Evolutionary conservation across 2,888 invertebrate species (phyloP).

Genomic region (Drosophila pegasa): DNA sequence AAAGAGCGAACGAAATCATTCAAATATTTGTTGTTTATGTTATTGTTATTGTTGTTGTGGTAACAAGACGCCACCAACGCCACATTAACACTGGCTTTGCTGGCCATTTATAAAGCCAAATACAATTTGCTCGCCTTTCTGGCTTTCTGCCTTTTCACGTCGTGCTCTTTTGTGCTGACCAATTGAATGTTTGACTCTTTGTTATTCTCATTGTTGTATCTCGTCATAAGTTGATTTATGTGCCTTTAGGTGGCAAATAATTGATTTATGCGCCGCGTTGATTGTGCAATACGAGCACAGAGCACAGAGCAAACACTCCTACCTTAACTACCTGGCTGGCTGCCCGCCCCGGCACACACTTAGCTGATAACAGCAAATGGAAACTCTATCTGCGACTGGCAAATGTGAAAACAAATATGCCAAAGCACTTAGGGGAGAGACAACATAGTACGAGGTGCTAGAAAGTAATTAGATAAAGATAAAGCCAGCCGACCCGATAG

Average conservation of each 20-base stretch:
- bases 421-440: conserved; percentile 29
- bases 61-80: conserved; percentile 77
- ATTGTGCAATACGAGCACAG: conserved; percentile 30
- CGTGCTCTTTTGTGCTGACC: conserved; percentile 50
- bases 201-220: conserved; percentile 37
- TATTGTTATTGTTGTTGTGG: conserved; percentile 45
- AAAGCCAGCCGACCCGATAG: not conserved
- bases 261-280: conserved; percentile 67
- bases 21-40: conserved; percentile 49
- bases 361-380: conserved; percentile 39
- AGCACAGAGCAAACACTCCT: conserved; percentile 12
- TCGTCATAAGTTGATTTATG: conserved; percentile 75
- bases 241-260: conserved; percentile 72
- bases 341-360: conserved; percentile 2
- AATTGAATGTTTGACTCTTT: conserved; percentile 42
- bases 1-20: conserved; percentile 57
- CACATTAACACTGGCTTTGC: conserved; percentile 70
- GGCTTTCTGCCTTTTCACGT: conserved; percentile 25
- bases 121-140: conserved; percentile 60
- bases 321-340: conserved; percentile 4
- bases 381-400: conserved; percentile 14
- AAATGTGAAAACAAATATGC: conserved; percentile 28
- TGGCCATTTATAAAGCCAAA: conserved; percentile 60
- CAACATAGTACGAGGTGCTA: conserved; percentile 20
- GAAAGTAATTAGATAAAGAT: conserved; percentile 54